Percentiles rank a stretch among this genome's conserved stretches.
phyloP scores from a whole-genome alignment of 2,888 invertebrate species.

The Hydrotaea cyrtoneurina region DNA sequence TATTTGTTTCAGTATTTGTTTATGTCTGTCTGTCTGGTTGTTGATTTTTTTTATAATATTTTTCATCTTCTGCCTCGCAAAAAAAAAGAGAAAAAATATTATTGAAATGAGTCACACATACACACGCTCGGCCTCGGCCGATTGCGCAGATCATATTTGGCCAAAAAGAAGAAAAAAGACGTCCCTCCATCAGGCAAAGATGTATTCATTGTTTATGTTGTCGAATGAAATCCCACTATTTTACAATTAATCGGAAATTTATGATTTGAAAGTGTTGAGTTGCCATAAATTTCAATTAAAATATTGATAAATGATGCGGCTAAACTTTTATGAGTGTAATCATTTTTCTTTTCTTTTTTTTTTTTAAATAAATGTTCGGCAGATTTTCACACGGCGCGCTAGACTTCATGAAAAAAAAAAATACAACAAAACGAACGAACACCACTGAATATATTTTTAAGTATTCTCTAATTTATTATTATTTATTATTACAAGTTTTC shows the following conservation, averaged over 20 bases:
- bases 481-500: neutral
- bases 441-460: too few species aligned
- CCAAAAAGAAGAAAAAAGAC: neutral
- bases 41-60: neutral
- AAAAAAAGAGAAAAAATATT: too few species aligned
- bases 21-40: conserved; percentile 7
- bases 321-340: conserved; percentile 48
- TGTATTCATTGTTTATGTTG: too few species aligned
- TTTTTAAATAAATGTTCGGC: neutral
- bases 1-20: neutral
- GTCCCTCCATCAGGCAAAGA: too few species aligned
- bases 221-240: conserved; percentile 6
- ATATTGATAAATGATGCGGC: conserved; percentile 41
- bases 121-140: neutral
- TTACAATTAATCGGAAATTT: conserved; percentile 32
- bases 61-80: conserved; percentile 19
- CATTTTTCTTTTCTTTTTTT: conserved; percentile 38
- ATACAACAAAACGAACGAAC: neutral
- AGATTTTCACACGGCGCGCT: conserved; percentile 18
- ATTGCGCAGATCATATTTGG: neutral
- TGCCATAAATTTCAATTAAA: conserved; percentile 42
- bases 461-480: too few species aligned
- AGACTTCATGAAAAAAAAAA: neutral
- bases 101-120: conserved; percentile 4
- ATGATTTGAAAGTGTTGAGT: conserved; percentile 29